phyloP scores from a whole-genome alignment of 2,797 vertebrate genomes.

The Takifugu rubripes region DNA sequence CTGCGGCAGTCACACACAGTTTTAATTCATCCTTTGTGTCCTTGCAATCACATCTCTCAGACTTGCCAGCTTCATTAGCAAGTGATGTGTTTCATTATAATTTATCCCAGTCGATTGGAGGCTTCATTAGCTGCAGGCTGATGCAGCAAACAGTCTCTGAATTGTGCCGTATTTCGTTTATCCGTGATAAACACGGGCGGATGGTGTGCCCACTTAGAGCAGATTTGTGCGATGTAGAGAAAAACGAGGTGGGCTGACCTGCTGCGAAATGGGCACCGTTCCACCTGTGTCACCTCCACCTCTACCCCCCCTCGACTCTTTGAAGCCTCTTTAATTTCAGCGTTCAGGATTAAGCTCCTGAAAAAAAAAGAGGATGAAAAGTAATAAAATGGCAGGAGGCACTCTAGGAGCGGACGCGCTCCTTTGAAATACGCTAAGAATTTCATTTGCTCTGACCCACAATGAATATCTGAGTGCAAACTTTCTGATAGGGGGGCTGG shows the following conservation, averaged over 20 bases:
- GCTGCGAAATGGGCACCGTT: slow-evolving; percentile 43
- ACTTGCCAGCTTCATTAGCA: slow-evolving; percentile 66
- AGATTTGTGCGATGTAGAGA: slow-evolving; percentile 27
- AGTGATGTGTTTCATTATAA: slow-evolving; percentile 66
- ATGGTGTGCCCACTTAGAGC: slow-evolving; percentile 29
- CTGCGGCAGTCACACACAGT: slow-evolving; percentile 30
- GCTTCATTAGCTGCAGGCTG: slow-evolving; percentile 62
- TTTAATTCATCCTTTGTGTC: slow-evolving; percentile 50
- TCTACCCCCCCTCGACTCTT: slow-evolving; percentile 46
- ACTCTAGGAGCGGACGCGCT: slow-evolving; percentile 45
- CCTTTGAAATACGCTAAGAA: slow-evolving; percentile 62
- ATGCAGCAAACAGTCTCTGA: slow-evolving; percentile 50
- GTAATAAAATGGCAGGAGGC: slow-evolving; percentile 51
- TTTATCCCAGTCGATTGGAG: slow-evolving; percentile 66
- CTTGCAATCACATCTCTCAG: slow-evolving; percentile 42
- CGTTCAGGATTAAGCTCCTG: slow-evolving; percentile 58
- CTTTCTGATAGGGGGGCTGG: slow-evolving; percentile 29
- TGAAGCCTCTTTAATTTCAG: slow-evolving; percentile 65
- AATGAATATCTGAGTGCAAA: slow-evolving; percentile 60
- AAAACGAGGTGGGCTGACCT: slow-evolving; percentile 38
- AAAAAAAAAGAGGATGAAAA: slow-evolving; percentile 55
- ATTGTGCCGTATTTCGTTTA: slow-evolving; percentile 65
- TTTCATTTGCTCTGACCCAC: slow-evolving; percentile 63
- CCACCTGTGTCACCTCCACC: slow-evolving; percentile 54
- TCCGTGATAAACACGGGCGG: slow-evolving; percentile 45